A percentile compares a stretch with the other conserved stretches of the same genome.
phyloP scores from a whole-genome alignment of 2,113 vertebrate genomes.

The Pelecanoides urinatrix region DNA sequence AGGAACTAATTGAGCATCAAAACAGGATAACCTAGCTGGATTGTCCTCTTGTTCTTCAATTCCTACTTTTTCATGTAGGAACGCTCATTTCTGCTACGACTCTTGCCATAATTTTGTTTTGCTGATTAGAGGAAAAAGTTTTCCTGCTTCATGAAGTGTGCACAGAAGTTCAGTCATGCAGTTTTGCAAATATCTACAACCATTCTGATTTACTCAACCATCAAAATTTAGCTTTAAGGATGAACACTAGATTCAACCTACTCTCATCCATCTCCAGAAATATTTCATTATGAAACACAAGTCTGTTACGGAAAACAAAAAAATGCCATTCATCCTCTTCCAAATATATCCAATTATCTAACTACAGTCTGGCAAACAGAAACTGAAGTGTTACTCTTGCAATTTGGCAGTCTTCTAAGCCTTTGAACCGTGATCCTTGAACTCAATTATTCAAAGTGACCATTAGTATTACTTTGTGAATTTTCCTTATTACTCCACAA shows the following conservation, averaged over 20 bases:
- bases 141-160: constrained; percentile 16
- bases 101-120: background rate
- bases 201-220: constrained; percentile 50
- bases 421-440: background rate
- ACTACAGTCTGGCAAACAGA: background rate
- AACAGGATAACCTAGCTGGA: background rate
- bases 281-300: constrained; percentile 31
- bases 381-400: background rate
- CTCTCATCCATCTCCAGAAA: constrained; percentile 16
- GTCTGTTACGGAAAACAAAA: background rate
- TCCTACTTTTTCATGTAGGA: background rate
- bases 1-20: background rate
- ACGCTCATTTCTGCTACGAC: background rate
- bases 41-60: background rate
- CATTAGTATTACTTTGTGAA: background rate
- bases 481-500: background rate
- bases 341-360: constrained; percentile 54
- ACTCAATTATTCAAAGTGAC: constrained; percentile 4
- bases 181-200: background rate
- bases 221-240: constrained; percentile 35
- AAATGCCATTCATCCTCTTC: constrained; percentile 27
- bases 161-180: constrained; percentile 47
- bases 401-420: background rate
- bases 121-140: constrained; percentile 30
- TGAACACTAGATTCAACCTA: background rate